Evolutionary conservation across 2,888 invertebrate genomes (phyloP).

Genomic region (Drosophila ezoana): DNA sequence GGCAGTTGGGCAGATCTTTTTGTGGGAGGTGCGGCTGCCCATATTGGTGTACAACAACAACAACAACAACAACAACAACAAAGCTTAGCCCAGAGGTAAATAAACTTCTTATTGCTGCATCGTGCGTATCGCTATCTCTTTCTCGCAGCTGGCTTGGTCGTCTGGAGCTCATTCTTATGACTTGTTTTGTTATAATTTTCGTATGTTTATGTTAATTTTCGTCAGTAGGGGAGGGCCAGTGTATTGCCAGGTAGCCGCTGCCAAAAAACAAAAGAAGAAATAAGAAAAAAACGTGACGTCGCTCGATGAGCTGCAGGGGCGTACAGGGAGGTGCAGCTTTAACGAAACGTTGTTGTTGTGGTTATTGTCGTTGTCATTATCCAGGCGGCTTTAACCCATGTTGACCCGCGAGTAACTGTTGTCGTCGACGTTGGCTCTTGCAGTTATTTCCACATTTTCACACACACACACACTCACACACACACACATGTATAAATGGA

Average conservation of each 20-base stretch:
- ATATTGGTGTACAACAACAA: constrained; percentile 19
- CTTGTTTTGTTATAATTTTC: constrained; percentile 70
- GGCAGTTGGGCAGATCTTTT: constrained; percentile 16
- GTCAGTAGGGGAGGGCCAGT: constrained; percentile 22
- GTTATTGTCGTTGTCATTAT: constrained; percentile 55
- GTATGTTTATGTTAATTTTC: constrained; percentile 71
- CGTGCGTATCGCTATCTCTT: constrained; percentile 10
- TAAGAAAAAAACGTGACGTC: constrained; percentile 48
- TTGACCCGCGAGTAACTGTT: constrained; percentile 65
- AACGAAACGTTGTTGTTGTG: constrained; percentile 32
- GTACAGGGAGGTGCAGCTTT: constrained; percentile 3
- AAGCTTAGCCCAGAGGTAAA: constrained; percentile 50
- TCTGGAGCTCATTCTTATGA: constrained; percentile 48
- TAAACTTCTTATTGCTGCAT: constrained; percentile 64
- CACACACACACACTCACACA: constrained; percentile 17
- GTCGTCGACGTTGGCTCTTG: constrained; percentile 33
- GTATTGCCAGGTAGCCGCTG: constrained; percentile 6
- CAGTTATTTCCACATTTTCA: constrained; percentile 53
- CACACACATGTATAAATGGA: constrained; percentile 38
- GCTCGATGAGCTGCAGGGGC: constrained; percentile 15
- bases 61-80: neutral
- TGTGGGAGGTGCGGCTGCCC: constrained; percentile 48
- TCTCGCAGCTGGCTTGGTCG: neutral
- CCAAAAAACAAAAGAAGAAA: constrained; percentile 7
- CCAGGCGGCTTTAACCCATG: constrained; percentile 68